Base-by-base conservation (phyloP, 2,113 vertebrate genomes). In the Limanda limanda region DNA sequence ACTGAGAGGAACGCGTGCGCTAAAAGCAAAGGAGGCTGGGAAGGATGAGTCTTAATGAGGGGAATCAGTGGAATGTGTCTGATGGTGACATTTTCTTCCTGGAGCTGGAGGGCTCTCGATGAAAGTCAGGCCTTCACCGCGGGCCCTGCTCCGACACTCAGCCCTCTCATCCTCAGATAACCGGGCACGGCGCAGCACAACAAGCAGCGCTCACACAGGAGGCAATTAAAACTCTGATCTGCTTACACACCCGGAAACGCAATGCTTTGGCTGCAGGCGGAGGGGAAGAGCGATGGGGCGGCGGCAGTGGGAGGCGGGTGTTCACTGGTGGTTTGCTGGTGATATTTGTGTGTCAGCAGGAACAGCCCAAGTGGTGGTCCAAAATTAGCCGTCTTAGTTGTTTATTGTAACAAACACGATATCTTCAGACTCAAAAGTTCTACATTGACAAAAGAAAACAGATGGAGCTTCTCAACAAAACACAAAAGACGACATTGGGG, bases 41-140 rank as follows among this genome's bases (percentile, higher is more conserved):
- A 81, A 90, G 72, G 84, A 88, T 74, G 79, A 70, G 76, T 51
- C 76, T 72, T 94, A 92, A 94, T 88, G 89, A 93, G 85, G 76
- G 75, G 62, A 89, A 78, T 90, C 85, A 88, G 81, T 87, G 87
- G 73, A 86, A 88, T 81, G 84, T 90, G 89, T 91, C 90, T 89
- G 90, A 91, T 89, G 86, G 84, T 86, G 87, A 86, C 89, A 85
- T 86, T 90, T 90, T 90, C 89, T 78, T 89, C 83, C 69, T 9
- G 55, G 75, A 86, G 76, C 88, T 75, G 52, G 73, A 85, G 80
- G 88, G 78, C 62, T 82, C 56, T 75, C 58, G 9, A 14, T 71
- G 76, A 79, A 83, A 82, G 62, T 66, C 80, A 71, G 88, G 65
- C 73, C 83, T 80, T 72, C 61, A 47, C 87, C 52, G 58, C 17